These are phyloP conservation scores for Homalodisca vitripennis DNA, from an alignment of 1,140 invertebrate species.

Conservation along the genomic window DNA sequence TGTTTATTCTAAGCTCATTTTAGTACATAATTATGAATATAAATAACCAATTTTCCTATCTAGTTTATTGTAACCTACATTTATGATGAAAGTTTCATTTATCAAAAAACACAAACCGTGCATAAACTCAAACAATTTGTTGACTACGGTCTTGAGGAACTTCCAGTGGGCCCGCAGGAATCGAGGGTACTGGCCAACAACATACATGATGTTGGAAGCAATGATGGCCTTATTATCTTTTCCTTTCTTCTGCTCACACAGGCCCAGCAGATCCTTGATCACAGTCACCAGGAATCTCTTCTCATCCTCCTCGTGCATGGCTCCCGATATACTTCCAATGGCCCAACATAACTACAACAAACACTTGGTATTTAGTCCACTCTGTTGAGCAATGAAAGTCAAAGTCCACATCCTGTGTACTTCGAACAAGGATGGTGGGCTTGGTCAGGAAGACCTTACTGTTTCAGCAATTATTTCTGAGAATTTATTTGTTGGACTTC, in stretches of 20 bases:
- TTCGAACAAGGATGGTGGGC: too few relatives aligned
- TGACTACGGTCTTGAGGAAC: conserved; percentile 99
- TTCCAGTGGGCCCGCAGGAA: conserved; percentile 99
- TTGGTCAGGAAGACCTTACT: too few relatives aligned
- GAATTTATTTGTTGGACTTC: too few relatives aligned
- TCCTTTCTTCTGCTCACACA: conserved; percentile 99
- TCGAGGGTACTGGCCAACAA: conserved; percentile 98
- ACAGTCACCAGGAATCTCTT: conserved; percentile 99
- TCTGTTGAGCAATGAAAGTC: too few relatives aligned
- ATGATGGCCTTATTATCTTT: conserved; percentile 99
- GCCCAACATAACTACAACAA: conserved; percentile 89
- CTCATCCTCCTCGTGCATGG: conserved; percentile 99
- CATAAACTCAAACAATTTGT: conserved; percentile 99
- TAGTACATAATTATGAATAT: too few relatives aligned
- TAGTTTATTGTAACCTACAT: too few relatives aligned
- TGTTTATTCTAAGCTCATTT: too few relatives aligned
- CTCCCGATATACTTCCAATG: conserved; percentile 98
- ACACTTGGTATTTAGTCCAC: too few relatives aligned
- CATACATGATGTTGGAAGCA: conserved; percentile 99
- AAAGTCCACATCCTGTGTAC: too few relatives aligned
- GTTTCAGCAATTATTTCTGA: too few relatives aligned
- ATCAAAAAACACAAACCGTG: conserved; percentile 64
- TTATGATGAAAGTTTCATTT: too few relatives aligned
- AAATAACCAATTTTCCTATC: too few relatives aligned
- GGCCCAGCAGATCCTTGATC: conserved; percentile 96